Conservation (phyloP, 1,140 invertebrate species). For the Drosophila kanapiae region DNA sequence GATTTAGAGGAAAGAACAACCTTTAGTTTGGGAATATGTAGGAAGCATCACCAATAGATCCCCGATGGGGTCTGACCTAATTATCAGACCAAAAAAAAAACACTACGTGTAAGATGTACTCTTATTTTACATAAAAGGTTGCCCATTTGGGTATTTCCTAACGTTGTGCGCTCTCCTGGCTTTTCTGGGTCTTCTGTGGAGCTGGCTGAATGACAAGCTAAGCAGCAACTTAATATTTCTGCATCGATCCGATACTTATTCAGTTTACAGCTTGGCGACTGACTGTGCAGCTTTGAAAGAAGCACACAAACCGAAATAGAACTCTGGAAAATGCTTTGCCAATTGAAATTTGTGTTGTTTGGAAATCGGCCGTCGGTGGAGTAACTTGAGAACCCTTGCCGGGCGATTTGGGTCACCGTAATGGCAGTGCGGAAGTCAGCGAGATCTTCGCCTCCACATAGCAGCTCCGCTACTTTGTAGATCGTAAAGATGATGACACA, state of each 20-base stretch:
- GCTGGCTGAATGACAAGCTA: slow-evolving; percentile 29
- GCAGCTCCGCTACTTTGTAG: slow-evolving; percentile 20
- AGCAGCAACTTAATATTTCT: slow-evolving; percentile 60
- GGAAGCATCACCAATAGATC: not conserved
- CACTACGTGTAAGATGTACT: not conserved
- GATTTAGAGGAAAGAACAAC: not conserved
- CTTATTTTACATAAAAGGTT: not conserved
- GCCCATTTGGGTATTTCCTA: not conserved
- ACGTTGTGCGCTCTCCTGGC: not conserved
- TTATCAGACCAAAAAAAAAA: no score
- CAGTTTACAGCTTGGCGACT: slow-evolving; percentile 13
- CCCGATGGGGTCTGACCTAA: not conserved
- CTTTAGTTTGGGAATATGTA: no score
- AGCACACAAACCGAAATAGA: slow-evolving; percentile 21
- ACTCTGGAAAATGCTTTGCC: slow-evolving; percentile 65
- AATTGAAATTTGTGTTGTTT: slow-evolving; percentile 63
- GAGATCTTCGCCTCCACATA: slow-evolving; percentile 19
- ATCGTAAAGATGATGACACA: slow-evolving; percentile 30
- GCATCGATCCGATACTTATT: slow-evolving; percentile 30
- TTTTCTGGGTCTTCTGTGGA: slow-evolving; percentile 1
- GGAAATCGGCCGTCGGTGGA: slow-evolving; percentile 62
- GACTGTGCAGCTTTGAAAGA: not conserved
- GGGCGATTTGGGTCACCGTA: slow-evolving; percentile 47
- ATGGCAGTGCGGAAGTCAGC: slow-evolving; percentile 58
- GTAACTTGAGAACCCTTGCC: slow-evolving; percentile 63